Base-by-base conservation (phyloP, 1,140 invertebrate genomes). In the Drosophila melanogaster region DNA sequence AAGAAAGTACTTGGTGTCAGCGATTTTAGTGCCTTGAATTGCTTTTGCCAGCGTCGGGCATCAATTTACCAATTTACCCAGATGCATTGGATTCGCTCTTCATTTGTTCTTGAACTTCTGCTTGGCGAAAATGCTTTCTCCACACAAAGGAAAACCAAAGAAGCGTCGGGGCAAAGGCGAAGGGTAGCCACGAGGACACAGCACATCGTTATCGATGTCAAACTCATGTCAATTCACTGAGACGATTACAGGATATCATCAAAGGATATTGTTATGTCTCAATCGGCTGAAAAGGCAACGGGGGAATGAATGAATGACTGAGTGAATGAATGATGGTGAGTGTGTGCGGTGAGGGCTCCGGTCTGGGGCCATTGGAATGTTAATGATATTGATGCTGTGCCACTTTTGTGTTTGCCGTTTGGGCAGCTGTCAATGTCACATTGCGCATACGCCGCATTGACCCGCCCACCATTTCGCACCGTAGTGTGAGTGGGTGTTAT, bases 251-350 rank as follows among this genome's bases (percentile, higher is more conserved):
- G 84, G 83, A 87, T 89, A 79, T 79, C 80, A 77, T 77, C 84
- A 83, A 83, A 87, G 83, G 83, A 87, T 89, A 87, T 87, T 87
- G 84, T 87, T 87, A 87, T 87, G 83, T 77, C 84, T 83, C 84
- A 79, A 89, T 87, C 70, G 75, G 54, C 41, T 53, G 55, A 71
- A 59, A 53, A 46, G 74, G 43, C 61, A 56, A 30, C 40, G 38
- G 54, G 41, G 41, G 14, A 15, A 30, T 14, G 14, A 4, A 3
- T 46, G 19, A 12, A 14, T 14, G 26, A n/a, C 14, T 19, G 10
- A 14, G 5, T 37, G 35, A 14, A 14, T 37, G 35, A 14, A 37
- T 30, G 15, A 33, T 50, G 41, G 8, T 40, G 51, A 30, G 26
- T 30, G 35, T 30, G 35, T 37, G 35, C 12, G 37, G 37, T 14